Evolutionary conservation across 2,797 vertebrate genomes (phyloP).

Genomic region (Podarcis siculus): DNA sequence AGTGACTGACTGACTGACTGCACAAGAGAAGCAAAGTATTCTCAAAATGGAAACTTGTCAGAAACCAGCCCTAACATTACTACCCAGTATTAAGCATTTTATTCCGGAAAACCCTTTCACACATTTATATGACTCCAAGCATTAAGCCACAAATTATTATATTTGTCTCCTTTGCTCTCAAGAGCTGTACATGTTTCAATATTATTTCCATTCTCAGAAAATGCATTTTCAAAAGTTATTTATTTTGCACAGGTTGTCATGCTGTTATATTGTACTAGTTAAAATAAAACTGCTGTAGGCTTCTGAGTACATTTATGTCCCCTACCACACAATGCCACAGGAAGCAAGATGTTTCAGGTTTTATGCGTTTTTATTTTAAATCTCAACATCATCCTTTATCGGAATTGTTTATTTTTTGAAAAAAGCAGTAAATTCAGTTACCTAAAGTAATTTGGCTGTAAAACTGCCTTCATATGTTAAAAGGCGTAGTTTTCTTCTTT

Average conservation of each 20-base stretch:
- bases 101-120: slow-evolving; percentile 61
- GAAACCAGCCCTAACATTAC: slow-evolving; percentile 20
- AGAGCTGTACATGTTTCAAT: slow-evolving; percentile 80
- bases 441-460: slow-evolving; percentile 77
- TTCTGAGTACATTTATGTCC: slow-evolving; percentile 76
- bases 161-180: slow-evolving; percentile 70
- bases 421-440: slow-evolving; percentile 76
- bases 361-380: slow-evolving; percentile 75
- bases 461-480: slow-evolving; percentile 74
- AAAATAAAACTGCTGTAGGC: slow-evolving; percentile 80
- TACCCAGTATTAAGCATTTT: slow-evolving; percentile 29
- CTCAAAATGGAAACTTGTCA: not conserved
- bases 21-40: not conserved
- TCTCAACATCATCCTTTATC: slow-evolving; percentile 76
- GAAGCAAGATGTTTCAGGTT: slow-evolving; percentile 73
- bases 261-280: slow-evolving; percentile 82
- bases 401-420: slow-evolving; percentile 69
- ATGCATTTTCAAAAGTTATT: slow-evolving; percentile 82
- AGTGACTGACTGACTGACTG: slow-evolving; percentile 14
- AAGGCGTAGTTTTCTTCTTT: slow-evolving; percentile 51
- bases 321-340: slow-evolving; percentile 61
- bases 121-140: slow-evolving; percentile 59
- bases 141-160: slow-evolving; percentile 74
- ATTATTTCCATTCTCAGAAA: slow-evolving; percentile 81
- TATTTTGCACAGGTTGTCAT: slow-evolving; percentile 80